Evolutionary conservation across 2,797 vertebrate genomes (phyloP).

Genomic region (Denticeps clupeoides): DNA sequence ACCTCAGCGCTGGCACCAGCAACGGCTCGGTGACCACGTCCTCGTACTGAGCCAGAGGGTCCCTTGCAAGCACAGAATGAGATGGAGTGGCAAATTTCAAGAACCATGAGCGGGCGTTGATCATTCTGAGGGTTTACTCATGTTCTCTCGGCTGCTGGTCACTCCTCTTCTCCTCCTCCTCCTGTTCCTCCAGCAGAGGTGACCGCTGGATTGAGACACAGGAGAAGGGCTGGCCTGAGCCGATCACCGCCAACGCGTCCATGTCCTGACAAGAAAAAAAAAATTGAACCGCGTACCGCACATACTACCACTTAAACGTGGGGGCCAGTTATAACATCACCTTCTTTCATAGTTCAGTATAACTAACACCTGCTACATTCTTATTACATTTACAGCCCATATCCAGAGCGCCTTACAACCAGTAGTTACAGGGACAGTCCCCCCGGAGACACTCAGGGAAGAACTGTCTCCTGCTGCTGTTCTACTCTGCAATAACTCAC

Average conservation of each 20-base stretch:
- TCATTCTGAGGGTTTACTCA: background rate
- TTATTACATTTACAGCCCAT: no score
- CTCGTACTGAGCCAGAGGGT: slow-evolving; percentile 29
- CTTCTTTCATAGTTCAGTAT: no score
- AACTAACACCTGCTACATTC: no score
- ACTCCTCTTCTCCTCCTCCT: background rate
- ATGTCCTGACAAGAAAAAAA: slow-evolving; percentile 58
- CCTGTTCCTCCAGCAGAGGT: slow-evolving; percentile 23
- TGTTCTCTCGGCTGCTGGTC: slow-evolving; percentile 17
- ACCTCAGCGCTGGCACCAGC: slow-evolving; percentile 64
- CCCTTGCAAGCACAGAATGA: slow-evolving; percentile 41
- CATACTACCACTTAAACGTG: no score
- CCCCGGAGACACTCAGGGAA: no score
- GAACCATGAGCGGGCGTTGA: background rate
- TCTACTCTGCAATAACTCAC: no score
- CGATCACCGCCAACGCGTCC: slow-evolving; percentile 72
- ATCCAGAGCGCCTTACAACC: no score
- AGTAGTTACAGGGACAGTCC: no score
- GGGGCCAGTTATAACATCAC: no score
- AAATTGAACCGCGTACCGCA: no score
- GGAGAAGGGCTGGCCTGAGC: slow-evolving; percentile 54
- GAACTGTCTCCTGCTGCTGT: no score
- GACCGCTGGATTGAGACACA: slow-evolving; percentile 35
- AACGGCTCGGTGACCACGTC: slow-evolving; percentile 33
- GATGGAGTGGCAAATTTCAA: background rate